These are phyloP conservation scores for Tiliacea aurago DNA, from an alignment of 2,888 invertebrate species.

Conservation along the genomic window DNA sequence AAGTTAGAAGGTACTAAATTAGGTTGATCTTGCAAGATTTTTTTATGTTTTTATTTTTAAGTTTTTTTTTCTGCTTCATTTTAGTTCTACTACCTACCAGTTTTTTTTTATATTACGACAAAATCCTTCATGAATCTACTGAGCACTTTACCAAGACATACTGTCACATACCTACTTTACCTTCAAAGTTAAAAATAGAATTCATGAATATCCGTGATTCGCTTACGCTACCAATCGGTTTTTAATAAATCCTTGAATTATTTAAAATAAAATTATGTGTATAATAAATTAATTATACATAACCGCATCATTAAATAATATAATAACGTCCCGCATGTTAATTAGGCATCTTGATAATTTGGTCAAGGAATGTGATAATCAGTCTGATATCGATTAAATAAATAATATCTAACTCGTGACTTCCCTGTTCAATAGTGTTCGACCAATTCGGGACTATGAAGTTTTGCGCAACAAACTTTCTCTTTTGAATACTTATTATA, in stretches of 20 bases:
- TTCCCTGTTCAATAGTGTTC: constrained; percentile 43
- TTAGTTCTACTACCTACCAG: not conserved
- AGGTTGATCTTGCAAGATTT: too few relatives aligned
- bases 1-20: too few relatives aligned
- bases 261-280: constrained; percentile 16
- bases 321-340: constrained; percentile 22
- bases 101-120: not conserved
- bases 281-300: constrained; percentile 20
- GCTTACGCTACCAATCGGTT: not conserved
- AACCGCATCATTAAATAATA: constrained; percentile 31
- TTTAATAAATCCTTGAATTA: constrained; percentile 36
- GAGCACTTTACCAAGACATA: not conserved
- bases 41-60: too few relatives aligned
- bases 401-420: constrained; percentile 61
- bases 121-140: constrained; percentile 14
- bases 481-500: constrained; percentile 61
- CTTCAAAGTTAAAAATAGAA: constrained; percentile 31
- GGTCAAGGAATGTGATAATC: constrained; percentile 37
- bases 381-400: constrained; percentile 34
- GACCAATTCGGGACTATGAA: constrained; percentile 61
- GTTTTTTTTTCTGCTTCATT: too few relatives aligned
- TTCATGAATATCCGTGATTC: not conserved
- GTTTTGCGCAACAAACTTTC: constrained; percentile 68
- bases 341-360: constrained; percentile 15
- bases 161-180: not conserved